These are phyloP conservation scores for Lithophane socia DNA, from an alignment of 2,888 invertebrate genomes.

Conservation along the genomic window DNA sequence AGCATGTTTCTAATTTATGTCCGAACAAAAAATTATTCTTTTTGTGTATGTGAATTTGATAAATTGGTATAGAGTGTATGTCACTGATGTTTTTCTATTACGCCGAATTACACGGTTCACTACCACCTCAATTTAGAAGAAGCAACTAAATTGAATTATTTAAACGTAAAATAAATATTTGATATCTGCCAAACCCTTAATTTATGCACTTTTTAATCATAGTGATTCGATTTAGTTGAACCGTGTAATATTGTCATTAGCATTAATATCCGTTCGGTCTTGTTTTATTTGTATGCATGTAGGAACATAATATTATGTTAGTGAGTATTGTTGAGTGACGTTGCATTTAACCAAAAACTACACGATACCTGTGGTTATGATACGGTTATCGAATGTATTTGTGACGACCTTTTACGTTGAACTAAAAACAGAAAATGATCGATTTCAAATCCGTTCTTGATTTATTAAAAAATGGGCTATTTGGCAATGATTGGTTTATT, in stretches of 20 bases:
- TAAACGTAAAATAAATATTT: neutral
- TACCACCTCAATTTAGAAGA: neutral
- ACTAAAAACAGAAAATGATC: neutral
- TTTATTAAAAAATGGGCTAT: neutral
- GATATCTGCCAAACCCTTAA: neutral
- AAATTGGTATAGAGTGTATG: constrained; percentile 53
- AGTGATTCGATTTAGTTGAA: constrained; percentile 21
- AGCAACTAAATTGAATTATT: neutral
- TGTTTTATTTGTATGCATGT: constrained; percentile 57
- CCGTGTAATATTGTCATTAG: constrained; percentile 26
- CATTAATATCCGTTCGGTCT: constrained; percentile 35
- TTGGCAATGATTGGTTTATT: constrained; percentile 10
- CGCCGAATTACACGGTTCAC: constrained; percentile 40
- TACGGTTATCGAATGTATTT: constrained; percentile 5
- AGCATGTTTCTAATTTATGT: constrained; percentile 77
- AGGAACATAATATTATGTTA: constrained; percentile 32
- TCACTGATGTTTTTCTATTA: constrained; percentile 41
- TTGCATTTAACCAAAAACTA: constrained; percentile 39
- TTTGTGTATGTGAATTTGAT: constrained; percentile 68
- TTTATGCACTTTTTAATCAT: neutral
- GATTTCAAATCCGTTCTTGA: neutral
- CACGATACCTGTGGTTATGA: constrained; percentile 34
- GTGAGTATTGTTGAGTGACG: constrained; percentile 23
- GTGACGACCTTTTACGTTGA: constrained; percentile 1
- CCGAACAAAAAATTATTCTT: constrained; percentile 56